A percentile compares a stretch with the other conserved stretches of the same genome.
Evolutionary conservation across 1,140 invertebrate genomes (phyloP).

Genomic region (Radopholus similis): DNA sequence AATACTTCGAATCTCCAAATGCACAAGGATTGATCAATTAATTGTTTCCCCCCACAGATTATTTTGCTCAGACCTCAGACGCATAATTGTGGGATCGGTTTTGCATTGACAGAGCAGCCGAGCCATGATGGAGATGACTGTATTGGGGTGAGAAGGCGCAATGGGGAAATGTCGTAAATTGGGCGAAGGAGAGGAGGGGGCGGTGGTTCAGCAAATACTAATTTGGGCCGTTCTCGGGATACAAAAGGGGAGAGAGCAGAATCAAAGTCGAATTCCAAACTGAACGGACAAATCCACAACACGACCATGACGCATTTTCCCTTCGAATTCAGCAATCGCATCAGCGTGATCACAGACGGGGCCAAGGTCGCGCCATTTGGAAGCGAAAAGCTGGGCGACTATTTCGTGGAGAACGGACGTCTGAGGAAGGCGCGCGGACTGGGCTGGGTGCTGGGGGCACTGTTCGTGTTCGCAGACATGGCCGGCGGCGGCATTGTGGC

Average conservation of each 20-base stretch:
- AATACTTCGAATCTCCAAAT: too few species aligned
- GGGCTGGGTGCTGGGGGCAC: conserved; percentile 30
- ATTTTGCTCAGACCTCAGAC: too few species aligned
- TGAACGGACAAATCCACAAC: background rate
- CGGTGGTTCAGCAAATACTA: background rate
- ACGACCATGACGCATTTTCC: background rate
- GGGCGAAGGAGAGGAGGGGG: too few species aligned
- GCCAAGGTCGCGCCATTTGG: conserved; percentile 7
- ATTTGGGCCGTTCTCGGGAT: background rate
- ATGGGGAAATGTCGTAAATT: background rate
- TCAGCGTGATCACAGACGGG: conserved; percentile 1
- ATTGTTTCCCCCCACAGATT: too few species aligned
- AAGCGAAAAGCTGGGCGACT: conserved; percentile 2
- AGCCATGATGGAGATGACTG: conserved; percentile 15
- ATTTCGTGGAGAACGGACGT: conserved; percentile 7
- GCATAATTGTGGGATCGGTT: too few species aligned
- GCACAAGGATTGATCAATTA: too few species aligned
- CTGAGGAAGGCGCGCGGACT: conserved; percentile 21
- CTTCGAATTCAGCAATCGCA: conserved; percentile 12
- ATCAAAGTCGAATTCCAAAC: background rate
- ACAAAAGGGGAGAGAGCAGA: background rate
- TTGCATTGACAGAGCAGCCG: too few species aligned
- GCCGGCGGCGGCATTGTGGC: conserved; percentile 42
- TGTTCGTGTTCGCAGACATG: conserved; percentile 36
- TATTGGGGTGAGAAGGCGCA: conserved; percentile 2